Evolutionary conservation across 2,888 invertebrate genomes (phyloP), one percentile per base, ranked within the genome.

Genomic region (Mechanitis messenoides): DNA sequence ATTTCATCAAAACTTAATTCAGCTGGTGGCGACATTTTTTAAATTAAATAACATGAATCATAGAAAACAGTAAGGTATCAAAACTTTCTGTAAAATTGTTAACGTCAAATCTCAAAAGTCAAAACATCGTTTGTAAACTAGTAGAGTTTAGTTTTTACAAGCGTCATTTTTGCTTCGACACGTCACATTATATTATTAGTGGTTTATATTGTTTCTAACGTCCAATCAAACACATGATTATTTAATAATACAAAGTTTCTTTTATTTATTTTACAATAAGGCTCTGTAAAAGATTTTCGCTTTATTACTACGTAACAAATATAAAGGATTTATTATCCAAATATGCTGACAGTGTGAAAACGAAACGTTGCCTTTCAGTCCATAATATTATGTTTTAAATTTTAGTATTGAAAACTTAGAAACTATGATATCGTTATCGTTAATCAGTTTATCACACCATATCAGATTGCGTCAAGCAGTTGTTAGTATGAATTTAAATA

Each of bases 1-100:
- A 98, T 97, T 91, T 95, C 94, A 67, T 94, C 95, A 77, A 95
- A 92, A 84, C 94, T 95, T 85, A 97, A 91, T 76, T 94, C 94
- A 72, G 90, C 88, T 69, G 94, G 93, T 65, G 91, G 83, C 76
- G 93, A 93, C 95, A 95, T 95, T 74, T 54, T 69, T 53, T 59
- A 54, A 53, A 33, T 50, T 50, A n/a, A 42, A 33, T 62, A 55
- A 68, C 59, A 66, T 63, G 53, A 67, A 65, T 65, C 64, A 69
- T 64, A 50, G 47, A 31, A 59, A 64, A 60, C 47, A 20, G 35
- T 35, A 53, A 59, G 50, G 56, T 56, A 62, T 60, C 60, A 57
- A 55, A 65, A 62, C 42, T 67, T 64, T 62, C 53, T 42, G 59
- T 59, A n/a, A 53, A 60, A 62, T 46, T 46, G 55, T 56, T 60